phyloP scores from a whole-genome alignment of 2,797 vertebrate genomes.

The Acrossocheilus fasciatus region DNA sequence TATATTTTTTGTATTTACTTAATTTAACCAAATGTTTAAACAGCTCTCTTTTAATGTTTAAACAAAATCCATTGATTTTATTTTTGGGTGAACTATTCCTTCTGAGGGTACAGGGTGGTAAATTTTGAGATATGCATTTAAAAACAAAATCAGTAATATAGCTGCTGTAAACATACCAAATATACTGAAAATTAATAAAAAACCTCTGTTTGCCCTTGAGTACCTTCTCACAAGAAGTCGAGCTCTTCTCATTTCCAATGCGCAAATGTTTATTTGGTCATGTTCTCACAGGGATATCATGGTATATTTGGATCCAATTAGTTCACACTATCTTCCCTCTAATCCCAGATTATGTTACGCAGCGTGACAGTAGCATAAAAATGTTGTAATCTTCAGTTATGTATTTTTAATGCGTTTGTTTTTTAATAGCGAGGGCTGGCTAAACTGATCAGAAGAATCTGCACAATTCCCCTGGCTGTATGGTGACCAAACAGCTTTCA shows the following conservation, averaged over 20 bases:
- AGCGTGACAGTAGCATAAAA: constrained; percentile 33
- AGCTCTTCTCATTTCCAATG: constrained; percentile 15
- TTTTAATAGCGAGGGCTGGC: constrained; percentile 29
- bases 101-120: neutral
- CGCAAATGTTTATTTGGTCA: constrained; percentile 27
- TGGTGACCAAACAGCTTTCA: constrained; percentile 26
- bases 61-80: no score
- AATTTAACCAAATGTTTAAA: no score
- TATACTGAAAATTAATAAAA: neutral
- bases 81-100: neutral
- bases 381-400: constrained; percentile 34
- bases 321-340: constrained; percentile 26
- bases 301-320: constrained; percentile 50
- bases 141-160: neutral
- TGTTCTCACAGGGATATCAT: constrained; percentile 34
- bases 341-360: constrained; percentile 45
- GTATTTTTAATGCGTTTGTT: constrained; percentile 41
- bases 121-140: neutral
- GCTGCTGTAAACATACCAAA: neutral
- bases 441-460: constrained; percentile 34
- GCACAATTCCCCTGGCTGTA: constrained; percentile 20
- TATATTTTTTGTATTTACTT: no score
- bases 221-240: neutral
- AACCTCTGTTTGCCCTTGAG: neutral
- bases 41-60: no score